These are phyloP conservation scores for Tragelaphus scriptus DNA, from an alignment of 2,113 vertebrate species.

Conservation along the genomic window DNA sequence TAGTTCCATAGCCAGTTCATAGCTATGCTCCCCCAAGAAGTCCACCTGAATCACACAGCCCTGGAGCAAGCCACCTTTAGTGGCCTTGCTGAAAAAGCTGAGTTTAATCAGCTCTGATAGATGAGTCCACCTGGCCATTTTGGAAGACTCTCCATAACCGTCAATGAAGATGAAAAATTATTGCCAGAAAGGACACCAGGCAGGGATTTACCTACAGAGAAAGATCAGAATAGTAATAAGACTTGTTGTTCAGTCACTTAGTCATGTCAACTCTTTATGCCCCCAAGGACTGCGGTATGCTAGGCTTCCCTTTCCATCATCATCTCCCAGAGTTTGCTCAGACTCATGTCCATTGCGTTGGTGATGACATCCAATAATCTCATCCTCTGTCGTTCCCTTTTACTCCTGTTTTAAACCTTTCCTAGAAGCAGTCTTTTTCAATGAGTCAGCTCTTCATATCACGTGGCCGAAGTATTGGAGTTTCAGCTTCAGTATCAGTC, in stretches of 20 bases:
- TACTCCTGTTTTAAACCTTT: neutral
- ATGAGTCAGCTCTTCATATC: neutral
- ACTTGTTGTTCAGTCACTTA: neutral
- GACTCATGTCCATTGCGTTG: neutral
- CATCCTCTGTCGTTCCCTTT: fast-evolving
- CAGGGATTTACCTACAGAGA: neutral
- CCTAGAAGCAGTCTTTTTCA: neutral
- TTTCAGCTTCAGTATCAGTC: neutral
- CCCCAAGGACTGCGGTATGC: neutral
- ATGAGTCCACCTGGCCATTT: neutral
- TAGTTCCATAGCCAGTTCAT: neutral
- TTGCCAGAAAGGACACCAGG: fast-evolving
- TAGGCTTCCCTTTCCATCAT: neutral
- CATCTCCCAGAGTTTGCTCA: neutral
- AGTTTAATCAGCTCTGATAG: neutral
- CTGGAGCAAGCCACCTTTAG: neutral
- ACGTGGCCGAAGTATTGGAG: neutral
- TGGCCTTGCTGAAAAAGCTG: neutral
- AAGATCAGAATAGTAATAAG: neutral
- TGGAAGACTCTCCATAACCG: neutral
- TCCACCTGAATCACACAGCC: neutral
- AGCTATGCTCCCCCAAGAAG: neutral
- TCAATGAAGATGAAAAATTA: neutral
- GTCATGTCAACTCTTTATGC: neutral
- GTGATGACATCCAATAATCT: neutral